Percentiles rank a stretch among this genome's conserved stretches.
Conservation (phyloP, 2,113 vertebrate species). For the Daboia siamensis region DNA sequence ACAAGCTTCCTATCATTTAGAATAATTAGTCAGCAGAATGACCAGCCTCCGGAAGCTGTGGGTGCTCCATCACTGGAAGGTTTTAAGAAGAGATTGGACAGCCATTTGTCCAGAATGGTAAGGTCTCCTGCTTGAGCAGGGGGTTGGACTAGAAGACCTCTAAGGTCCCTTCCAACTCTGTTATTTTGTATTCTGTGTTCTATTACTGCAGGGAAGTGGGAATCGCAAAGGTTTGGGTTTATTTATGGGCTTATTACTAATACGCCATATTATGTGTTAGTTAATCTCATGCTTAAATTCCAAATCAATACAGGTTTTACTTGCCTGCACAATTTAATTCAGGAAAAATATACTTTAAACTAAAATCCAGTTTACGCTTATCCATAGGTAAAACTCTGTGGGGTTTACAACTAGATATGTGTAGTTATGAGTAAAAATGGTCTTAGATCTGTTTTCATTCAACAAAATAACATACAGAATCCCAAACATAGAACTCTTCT, state of each 20-base stretch:
- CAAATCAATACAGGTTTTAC: neutral
- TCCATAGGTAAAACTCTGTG: neutral
- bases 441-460: neutral
- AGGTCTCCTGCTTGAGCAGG: neutral
- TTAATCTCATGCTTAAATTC: neutral
- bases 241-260: neutral
- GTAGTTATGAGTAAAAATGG: neutral
- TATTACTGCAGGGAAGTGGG: neutral
- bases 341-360: neutral
- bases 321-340: neutral
- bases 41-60: neutral
- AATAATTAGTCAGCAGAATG: neutral
- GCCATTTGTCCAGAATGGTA: neutral
- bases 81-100: too few relatives aligned
- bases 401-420: neutral
- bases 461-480: neutral
- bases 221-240: neutral
- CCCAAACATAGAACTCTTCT: neutral
- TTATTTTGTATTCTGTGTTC: neutral
- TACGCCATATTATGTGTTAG: neutral
- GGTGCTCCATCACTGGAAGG: too few relatives aligned
- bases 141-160: neutral
- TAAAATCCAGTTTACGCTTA: neutral
- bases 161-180: neutral
- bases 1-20: neutral